Conservation (phyloP, 2,113 vertebrate species). For the Sturnus vulgaris region DNA sequence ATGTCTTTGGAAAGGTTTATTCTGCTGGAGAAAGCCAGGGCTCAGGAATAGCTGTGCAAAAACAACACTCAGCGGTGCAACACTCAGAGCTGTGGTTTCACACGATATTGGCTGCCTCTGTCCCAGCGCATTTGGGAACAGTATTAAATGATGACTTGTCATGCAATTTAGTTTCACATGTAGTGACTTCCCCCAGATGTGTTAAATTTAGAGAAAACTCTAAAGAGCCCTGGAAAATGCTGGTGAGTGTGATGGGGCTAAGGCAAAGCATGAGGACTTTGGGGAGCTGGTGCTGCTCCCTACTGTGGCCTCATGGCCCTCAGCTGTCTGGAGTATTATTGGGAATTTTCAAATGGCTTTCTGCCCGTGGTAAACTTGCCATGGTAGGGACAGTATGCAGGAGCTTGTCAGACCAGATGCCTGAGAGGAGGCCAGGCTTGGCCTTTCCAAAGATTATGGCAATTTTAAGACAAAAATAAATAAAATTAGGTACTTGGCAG, state of each 20-base stretch:
- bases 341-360: not conserved
- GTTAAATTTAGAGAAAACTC: not conserved
- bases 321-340: not conserved
- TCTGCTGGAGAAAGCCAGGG: not conserved
- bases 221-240: conserved; percentile 12
- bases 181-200: not conserved
- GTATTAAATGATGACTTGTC: conserved; percentile 23
- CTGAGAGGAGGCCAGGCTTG: not conserved
- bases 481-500: not conserved
- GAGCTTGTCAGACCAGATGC: not conserved
- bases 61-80: conserved; percentile 6
- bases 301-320: accelerated
- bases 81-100: conserved; percentile 58
- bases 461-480: not conserved
- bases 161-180: not conserved
- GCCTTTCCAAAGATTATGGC: not conserved
- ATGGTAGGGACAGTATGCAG: accelerated
- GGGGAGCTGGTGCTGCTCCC: not conserved
- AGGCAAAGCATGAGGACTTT: not conserved
- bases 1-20: conserved; percentile 25
- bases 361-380: not conserved
- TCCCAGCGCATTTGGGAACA: conserved; percentile 56
- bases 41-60: conserved; percentile 65
- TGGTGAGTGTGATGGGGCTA: not conserved
- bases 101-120: conserved; percentile 2